Evolutionary conservation across 2,888 invertebrate genomes (phyloP).

Genomic region (Dolichomitus sp.): DNA sequence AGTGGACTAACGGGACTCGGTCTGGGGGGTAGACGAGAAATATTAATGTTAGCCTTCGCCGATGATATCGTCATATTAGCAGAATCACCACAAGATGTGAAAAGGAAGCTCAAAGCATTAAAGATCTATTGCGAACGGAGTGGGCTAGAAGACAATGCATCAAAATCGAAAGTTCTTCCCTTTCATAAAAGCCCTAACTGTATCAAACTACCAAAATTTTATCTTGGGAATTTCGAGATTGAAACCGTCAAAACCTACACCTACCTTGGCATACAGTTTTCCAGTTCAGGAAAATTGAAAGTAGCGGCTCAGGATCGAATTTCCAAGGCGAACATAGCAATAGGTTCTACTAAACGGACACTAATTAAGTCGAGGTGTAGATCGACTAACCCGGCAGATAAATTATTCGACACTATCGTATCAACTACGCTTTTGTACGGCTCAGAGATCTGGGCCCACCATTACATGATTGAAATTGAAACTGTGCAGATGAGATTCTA

Average conservation of each 20-base stretch:
- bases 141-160: constrained; percentile 15
- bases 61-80: constrained; percentile 26
- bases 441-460: too few relatives aligned
- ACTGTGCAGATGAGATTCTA: too few relatives aligned
- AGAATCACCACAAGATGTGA: constrained; percentile 1
- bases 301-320: constrained; percentile 3
- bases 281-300: constrained; percentile 14
- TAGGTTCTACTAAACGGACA: background rate
- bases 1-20: constrained; percentile 20
- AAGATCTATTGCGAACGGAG: constrained; percentile 20
- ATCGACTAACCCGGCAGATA: too few relatives aligned
- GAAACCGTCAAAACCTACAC: too few relatives aligned
- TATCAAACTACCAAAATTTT: constrained; percentile 23
- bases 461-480: too few relatives aligned
- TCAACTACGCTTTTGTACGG: too few relatives aligned
- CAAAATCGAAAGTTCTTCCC: constrained; percentile 35
- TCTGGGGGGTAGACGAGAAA: constrained; percentile 10
- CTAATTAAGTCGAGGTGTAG: background rate
- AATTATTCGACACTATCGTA: too few relatives aligned
- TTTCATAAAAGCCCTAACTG: constrained; percentile 17
- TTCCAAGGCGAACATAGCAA: constrained; percentile 14
- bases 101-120: constrained; percentile 12
- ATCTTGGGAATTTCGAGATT: background rate
- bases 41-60: constrained; percentile 23
- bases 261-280: background rate